Base-by-base conservation (phyloP, 2,888 invertebrate species). In the Mimachlamys varia region DNA sequence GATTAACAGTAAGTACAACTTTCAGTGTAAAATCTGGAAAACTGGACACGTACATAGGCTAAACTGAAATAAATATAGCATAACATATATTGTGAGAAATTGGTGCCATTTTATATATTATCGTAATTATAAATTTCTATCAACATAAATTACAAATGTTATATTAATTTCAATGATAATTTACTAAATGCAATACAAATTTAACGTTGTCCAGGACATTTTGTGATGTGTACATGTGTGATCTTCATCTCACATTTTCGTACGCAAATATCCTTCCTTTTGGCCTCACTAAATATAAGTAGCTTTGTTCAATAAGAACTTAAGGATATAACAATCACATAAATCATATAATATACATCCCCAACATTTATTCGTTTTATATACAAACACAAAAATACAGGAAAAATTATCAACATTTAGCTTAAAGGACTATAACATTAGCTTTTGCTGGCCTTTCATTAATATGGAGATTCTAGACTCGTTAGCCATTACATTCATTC, bases 401-500 rank as follows among this genome's bases (percentile, higher is more conserved):
- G 7, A 62, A 62, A 62, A 62, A 5, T 44, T 44, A 44, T 44
- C 4, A 44, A 44, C 44, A 44, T 44, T 44, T 53, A 53, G 53
- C 53, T 53, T 27, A 76, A 76, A 27, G 33, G 27, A 3, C n/a
- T 13, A 53, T 58, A 10, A 58, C 58, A 58, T 58, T 58, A 58
- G 58, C 58, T 58, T 58, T 58, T 58, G 58, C 58, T 58, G 58
- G 58, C 58, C 58, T 58, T 58, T 58, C 19, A n/a, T 58, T 58
- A 58, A 4, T 58, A 58, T 58, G 58, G 7, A 58, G n/a, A 76
- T 76, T 76, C 76, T 1, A 76, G 76, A 22, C 27, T 76, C 76
- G 27, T 76, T 76, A 76, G 27, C 33, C 27, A 15, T 76, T 7
- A 58, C 58, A 27, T 10, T 76, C 33, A 76, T 33, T 76, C 76